Base-by-base conservation (phyloP, 2,888 invertebrate species). In the Polylopha cassiicola region DNA sequence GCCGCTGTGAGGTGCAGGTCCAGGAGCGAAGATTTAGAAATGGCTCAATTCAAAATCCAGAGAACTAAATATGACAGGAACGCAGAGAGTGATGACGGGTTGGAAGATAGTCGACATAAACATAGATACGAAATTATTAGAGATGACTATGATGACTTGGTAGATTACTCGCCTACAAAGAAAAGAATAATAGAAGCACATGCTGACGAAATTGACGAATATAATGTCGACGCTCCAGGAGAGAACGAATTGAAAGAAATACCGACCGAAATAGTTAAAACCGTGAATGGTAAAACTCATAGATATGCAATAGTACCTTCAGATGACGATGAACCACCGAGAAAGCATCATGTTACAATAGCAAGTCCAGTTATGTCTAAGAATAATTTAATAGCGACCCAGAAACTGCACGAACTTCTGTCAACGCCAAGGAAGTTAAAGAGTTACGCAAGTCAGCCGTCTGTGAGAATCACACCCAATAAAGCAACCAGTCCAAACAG, bases 381-480 rank as follows among this genome's bases (percentile, higher is more conserved):
- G 31, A 88, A 88, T 54, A 91, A 91, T 65, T 73, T 91, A 0
- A 87, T 88, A 11, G 93, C 93, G 0, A 93, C 93, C 0, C 92
- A 92, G 57, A 93, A 91, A 55, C 72, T 94, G 0, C 92, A 93
- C 65, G 93, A 93, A 54, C 64, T 93, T 2, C 62, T 93, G 0
- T 89, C 91, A 1, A 93, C 93, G 0, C 93, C 93, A 0, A 84
- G 90, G 13, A 92, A 92, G 56, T 37, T 87, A 47, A 72, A 86
- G 55, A 68, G 85, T 32, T 82, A 81, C 20, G 78, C 76, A 0
- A 86, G 86, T 29, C 87, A 87, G 27, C 87, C 87, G 0, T 88
- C 87, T 3, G 79, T 88, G 0, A 69, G 77, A 5, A 73, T 81
- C 15, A 77, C 76, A 0, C 78, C 78, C 0, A 77, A 70, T 43